These are phyloP conservation scores for Cheiracanthium punctorium DNA, from an alignment of 2,888 invertebrate species.

Conservation along the genomic window DNA sequence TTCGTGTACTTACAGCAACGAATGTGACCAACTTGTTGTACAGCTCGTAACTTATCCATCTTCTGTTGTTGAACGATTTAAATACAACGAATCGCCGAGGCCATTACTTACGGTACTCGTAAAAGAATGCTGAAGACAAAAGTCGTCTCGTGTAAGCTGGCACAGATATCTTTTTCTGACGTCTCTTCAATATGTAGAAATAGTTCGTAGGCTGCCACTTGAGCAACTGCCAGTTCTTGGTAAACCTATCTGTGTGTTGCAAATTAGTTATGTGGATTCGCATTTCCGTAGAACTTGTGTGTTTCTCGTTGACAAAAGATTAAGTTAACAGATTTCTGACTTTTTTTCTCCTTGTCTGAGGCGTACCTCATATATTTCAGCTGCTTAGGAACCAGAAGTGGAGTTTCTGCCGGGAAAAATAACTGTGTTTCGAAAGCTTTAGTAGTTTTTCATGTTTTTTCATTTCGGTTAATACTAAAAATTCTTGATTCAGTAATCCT, in stretches of 20 bases:
- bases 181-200: neutral
- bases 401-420: too few species aligned
- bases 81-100: neutral
- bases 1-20: neutral
- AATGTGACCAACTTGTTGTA: neutral
- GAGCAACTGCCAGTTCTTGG: neutral
- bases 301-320: neutral
- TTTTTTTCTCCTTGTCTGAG: too few species aligned
- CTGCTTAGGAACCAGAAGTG: too few species aligned
- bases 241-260: neutral
- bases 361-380: too few species aligned
- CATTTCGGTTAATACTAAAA: too few species aligned
- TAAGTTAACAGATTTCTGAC: neutral
- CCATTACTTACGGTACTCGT: neutral
- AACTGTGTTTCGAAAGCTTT: too few species aligned
- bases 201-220: neutral
- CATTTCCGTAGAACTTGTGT: neutral
- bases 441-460: too few species aligned
- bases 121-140: neutral
- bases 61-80: neutral
- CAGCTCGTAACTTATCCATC: neutral
- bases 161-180: neutral
- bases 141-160: neutral
- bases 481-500: too few species aligned
- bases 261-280: slow-evolving; percentile 12